Percentiles rank a stretch among this genome's conserved stretches.
These are phyloP conservation scores for Crotalus horridus DNA, from an alignment of 2,113 vertebrate genomes.

Conservation along the genomic window DNA sequence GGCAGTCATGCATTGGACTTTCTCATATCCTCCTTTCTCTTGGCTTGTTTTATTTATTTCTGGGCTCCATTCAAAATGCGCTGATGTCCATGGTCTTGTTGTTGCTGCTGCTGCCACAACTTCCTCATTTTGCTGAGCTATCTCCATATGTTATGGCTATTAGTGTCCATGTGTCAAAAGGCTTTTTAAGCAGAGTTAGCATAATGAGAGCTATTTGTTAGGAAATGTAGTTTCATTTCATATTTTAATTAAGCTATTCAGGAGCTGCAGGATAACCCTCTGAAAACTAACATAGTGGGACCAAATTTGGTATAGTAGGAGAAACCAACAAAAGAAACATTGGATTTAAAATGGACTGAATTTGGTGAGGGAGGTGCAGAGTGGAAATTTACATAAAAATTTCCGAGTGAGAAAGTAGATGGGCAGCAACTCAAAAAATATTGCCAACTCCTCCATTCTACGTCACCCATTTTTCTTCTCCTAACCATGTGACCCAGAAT, in stretches of 20 bases:
- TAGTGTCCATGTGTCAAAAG: not conserved
- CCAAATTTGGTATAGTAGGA: not conserved
- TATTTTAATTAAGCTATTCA: slow-evolving; percentile 24
- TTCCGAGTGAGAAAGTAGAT: not conserved
- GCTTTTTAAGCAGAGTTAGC: slow-evolving; percentile 34
- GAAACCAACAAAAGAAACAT: not conserved
- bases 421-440: not conserved
- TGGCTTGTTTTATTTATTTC: fast-evolving
- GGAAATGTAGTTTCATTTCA: slow-evolving; percentile 24
- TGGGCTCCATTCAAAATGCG: not conserved
- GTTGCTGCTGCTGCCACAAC: fast-evolving
- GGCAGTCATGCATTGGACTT: too few species aligned
- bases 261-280: not conserved
- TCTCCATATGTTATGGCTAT: slow-evolving; percentile 16
- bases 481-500: not conserved
- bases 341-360: not conserved
- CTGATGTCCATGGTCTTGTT: not conserved
- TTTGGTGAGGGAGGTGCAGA: not conserved
- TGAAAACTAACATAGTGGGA: not conserved
- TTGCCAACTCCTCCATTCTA: not conserved
- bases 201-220: slow-evolving; percentile 51
- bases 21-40: not conserved
- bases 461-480: not conserved
- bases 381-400: not conserved
- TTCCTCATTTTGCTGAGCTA: slow-evolving; percentile 31